Percentiles rank a stretch among this genome's conserved stretches.
phyloP scores from a whole-genome alignment of 2,888 invertebrate species.

The Aphodius granarius region DNA sequence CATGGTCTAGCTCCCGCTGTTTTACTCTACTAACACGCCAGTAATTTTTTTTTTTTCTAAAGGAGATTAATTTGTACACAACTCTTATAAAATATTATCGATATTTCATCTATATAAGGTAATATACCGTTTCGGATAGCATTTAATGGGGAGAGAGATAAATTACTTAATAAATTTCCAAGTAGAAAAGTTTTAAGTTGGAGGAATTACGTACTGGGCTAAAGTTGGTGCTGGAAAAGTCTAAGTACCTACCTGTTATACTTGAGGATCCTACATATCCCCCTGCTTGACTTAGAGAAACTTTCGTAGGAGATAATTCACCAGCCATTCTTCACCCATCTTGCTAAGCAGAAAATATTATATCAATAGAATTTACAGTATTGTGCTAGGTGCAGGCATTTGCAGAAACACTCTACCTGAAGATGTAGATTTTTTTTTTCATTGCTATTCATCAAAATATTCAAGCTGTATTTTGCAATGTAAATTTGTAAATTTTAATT shows the following conservation, averaged over 20 bases:
- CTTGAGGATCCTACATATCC: not conserved
- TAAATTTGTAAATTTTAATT: not conserved
- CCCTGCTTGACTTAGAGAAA: not conserved
- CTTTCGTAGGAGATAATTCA: not conserved
- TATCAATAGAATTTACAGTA: too few relatives aligned
- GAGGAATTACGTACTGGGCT: not conserved
- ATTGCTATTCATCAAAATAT: too few relatives aligned
- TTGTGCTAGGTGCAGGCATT: too few relatives aligned
- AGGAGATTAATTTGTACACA: too few relatives aligned
- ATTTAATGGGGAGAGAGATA: not conserved
- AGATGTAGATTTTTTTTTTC: too few relatives aligned
- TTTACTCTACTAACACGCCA: too few relatives aligned
- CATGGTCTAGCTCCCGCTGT: too few relatives aligned
- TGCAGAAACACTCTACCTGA: too few relatives aligned
- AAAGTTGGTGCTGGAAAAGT: not conserved
- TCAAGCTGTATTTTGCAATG: too few relatives aligned
- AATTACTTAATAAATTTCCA: not conserved
- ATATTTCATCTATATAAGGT: not conserved
- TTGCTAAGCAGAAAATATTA: not conserved
- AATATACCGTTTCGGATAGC: not conserved
- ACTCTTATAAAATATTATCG: too few relatives aligned
- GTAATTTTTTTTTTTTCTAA: too few relatives aligned
- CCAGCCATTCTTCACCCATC: not conserved
- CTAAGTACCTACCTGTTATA: not conserved
- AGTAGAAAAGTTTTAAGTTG: not conserved